Evolutionary conservation across 2,888 invertebrate genomes (phyloP).

Genomic region (Drosophila quinaria): DNA sequence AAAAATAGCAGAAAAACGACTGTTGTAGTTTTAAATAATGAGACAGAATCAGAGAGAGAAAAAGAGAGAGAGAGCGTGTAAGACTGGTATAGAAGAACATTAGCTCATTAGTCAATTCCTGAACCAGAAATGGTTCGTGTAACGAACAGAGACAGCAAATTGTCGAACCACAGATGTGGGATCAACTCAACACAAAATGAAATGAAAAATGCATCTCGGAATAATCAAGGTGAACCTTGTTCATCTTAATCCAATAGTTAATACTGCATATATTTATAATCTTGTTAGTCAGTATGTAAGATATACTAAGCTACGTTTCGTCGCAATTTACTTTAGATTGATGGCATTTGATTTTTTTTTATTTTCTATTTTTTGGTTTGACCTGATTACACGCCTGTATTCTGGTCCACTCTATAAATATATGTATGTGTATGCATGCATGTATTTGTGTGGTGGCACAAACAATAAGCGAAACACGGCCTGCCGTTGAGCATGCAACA

Average conservation of each 20-base stretch:
- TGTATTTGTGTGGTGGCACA: conserved; percentile 49
- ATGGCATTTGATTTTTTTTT: background rate
- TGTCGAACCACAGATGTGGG: conserved; percentile 73
- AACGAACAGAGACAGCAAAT: conserved; percentile 75
- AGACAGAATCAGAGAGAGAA: conserved; percentile 6
- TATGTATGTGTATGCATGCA: too few species aligned
- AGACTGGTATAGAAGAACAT: conserved; percentile 36
- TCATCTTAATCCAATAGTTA: conserved; percentile 10
- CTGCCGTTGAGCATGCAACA: conserved; percentile 35
- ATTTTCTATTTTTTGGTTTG: conserved; percentile 37
- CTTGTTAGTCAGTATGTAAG: conserved; percentile 2
- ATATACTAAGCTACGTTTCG: background rate
- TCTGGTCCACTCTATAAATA: conserved; percentile 76
- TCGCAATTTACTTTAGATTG: background rate
- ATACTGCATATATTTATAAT: conserved; percentile 1
- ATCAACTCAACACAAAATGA: conserved; percentile 65
- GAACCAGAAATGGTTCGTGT: conserved; percentile 70
- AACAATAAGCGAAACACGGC: conserved; percentile 63
- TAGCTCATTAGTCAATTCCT: conserved; percentile 73
- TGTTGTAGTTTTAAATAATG: conserved; percentile 23
- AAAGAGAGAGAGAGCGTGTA: conserved; percentile 1
- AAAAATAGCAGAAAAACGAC: conserved; percentile 65
- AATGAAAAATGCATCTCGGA: conserved; percentile 62
- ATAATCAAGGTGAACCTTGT: conserved; percentile 46
- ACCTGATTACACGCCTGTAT: conserved; percentile 69